These are phyloP conservation scores for Lomographa bimaculata DNA, from an alignment of 2,888 invertebrate species.

Conservation along the genomic window DNA sequence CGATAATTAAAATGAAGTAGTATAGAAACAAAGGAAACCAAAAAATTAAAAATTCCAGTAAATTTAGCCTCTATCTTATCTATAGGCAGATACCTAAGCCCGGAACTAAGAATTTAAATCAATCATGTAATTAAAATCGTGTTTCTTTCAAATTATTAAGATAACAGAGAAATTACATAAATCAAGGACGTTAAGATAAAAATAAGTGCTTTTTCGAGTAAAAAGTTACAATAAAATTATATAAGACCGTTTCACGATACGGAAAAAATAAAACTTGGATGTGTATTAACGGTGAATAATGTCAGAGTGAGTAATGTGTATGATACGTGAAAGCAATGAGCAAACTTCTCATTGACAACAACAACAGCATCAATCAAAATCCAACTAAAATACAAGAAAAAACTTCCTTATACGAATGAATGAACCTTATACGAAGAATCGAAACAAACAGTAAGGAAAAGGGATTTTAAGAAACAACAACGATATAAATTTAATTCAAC, in stretches of 20 bases:
- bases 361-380: neutral
- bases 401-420: too few species aligned
- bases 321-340: neutral
- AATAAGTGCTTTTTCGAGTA: conserved; percentile 12
- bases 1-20: too few species aligned
- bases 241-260: conserved; percentile 6
- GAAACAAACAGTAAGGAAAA: too few species aligned
- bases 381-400: too few species aligned
- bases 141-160: conserved; percentile 10
- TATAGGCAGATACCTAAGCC: too few species aligned
- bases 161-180: conserved; percentile 14
- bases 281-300: conserved; percentile 11
- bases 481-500: too few species aligned
- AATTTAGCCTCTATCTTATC: too few species aligned
- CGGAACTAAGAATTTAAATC: conserved; percentile 11
- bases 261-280: conserved; percentile 9
- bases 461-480: too few species aligned
- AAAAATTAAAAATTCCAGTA: too few species aligned
- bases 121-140: conserved; percentile 4
- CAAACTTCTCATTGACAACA: neutral
- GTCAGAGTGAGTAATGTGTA: conserved; percentile 10
- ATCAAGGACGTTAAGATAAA: conserved; percentile 12
- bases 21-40: too few species aligned
- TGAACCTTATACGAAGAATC: too few species aligned
- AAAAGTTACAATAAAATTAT: neutral